These are phyloP conservation scores for Corythornis leucogaster DNA, from an alignment of 2,797 vertebrate genomes.

Conservation along the genomic window DNA sequence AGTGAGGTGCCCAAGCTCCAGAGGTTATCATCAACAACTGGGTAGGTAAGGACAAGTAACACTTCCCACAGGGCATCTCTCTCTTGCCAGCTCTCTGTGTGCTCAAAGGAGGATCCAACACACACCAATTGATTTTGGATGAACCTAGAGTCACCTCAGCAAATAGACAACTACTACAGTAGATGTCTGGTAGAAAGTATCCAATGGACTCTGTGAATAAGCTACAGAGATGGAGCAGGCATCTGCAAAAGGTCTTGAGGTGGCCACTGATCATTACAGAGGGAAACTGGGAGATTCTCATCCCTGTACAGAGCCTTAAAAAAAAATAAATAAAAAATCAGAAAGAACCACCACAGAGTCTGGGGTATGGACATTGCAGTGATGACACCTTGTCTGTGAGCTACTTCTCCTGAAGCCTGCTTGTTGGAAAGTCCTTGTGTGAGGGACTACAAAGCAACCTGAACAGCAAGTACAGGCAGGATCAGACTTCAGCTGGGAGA, in stretches of 20 bases:
- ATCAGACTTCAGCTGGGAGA: neutral
- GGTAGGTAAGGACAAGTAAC: neutral
- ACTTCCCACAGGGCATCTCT: neutral
- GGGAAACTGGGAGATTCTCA: neutral
- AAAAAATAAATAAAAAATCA: neutral
- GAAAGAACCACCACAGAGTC: neutral
- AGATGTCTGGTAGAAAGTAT: neutral
- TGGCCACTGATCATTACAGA: neutral
- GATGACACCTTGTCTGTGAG: rapidly evolving
- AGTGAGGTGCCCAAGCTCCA: neutral
- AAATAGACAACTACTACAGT: neutral
- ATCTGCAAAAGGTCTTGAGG: neutral
- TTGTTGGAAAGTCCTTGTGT: rapidly evolving
- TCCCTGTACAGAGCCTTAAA: neutral
- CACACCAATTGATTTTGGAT: neutral
- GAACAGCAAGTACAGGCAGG: neutral
- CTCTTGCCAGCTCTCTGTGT: neutral
- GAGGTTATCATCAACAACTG: neutral
- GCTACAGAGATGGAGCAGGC: neutral
- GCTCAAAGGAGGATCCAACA: neutral
- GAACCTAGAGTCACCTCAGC: neutral
- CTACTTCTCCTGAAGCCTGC: neutral
- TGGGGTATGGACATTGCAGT: rapidly evolving
- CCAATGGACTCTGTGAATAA: neutral
- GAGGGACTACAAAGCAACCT: neutral